Base-by-base conservation (phyloP, 1,140 invertebrate genomes). In the Zaprionus lachaisei region DNA sequence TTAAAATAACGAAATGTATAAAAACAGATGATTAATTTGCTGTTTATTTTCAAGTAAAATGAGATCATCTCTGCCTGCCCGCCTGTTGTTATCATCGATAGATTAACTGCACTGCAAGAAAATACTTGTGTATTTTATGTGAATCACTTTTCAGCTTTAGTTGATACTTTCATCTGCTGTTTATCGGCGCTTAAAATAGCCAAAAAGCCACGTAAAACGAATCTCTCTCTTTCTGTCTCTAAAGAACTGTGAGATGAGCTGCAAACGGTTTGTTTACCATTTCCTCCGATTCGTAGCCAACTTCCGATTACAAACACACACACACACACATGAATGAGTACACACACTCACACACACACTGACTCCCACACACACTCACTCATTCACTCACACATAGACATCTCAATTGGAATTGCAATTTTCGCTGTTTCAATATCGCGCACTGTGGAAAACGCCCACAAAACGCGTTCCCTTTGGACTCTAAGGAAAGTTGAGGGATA, bases 31-130 rank as follows among this genome's bases (percentile, higher is more conserved):
- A 74, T 79, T 66, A 31, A 67, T 83, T 71, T 37, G 17, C 47
- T 55, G 65, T 67, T 61, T 37, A 44, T 17, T 38, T 11, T 14
- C 28, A 56, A 56, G n/a, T 26, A 9, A 49, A 83, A 83, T 83
- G 77, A 83, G 81, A 61, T 83, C 81, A 83, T 83, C 67, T 69
- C 66, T 15, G 41, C n/a, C n/a, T 9, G 41, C n/a, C 34, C 1
- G 24, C 4, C 24, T 24, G 24, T 26, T 61, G 17, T 57, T 57
- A 34, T 20, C 2, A 37, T 4, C 37, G 28, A 38, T 38, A 47
- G 41, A 47, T 47, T 65, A 7, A 2, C 20, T 66, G 22, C 37
- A 67, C 24, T 66, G 64, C 17, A 31, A 56, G 6, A 61, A 15
- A 61, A 26, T 14, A 61, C 41, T 47, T 3, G 31, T 9, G 9